These are phyloP conservation scores for Sesia bembeciformis DNA, from an alignment of 2,888 invertebrate species.

Conservation along the genomic window DNA sequence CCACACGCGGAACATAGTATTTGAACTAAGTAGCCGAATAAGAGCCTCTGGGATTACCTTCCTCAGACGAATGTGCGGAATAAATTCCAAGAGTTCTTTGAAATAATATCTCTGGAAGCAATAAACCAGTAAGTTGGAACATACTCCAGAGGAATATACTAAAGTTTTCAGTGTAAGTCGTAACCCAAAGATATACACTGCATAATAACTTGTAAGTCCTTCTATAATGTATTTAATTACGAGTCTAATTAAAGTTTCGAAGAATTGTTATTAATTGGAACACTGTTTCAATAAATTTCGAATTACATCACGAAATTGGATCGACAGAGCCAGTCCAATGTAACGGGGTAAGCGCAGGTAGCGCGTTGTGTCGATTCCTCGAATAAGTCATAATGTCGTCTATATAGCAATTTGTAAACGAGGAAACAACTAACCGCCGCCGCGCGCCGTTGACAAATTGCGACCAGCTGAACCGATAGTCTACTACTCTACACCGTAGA, in stretches of 20 bases:
- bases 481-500: constrained; percentile 46
- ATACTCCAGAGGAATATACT: constrained; percentile 54
- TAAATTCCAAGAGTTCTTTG: constrained; percentile 65
- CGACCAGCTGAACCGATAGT: constrained; percentile 33
- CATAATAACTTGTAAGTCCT: constrained; percentile 28
- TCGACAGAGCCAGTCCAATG: no score
- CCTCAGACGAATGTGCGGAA: constrained; percentile 51
- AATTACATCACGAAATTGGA: no score
- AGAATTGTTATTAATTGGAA: no score
- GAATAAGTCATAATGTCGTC: constrained; percentile 5
- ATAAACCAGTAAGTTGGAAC: constrained; percentile 69
- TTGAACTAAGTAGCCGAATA: constrained; percentile 60
- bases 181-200: constrained; percentile 39
- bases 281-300: no score
- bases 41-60: constrained; percentile 58
- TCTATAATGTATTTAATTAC: background rate
- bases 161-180: constrained; percentile 55
- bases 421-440: constrained; percentile 40
- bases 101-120: constrained; percentile 67
- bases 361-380: background rate
- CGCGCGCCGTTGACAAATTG: constrained; percentile 62
- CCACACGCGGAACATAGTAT: constrained; percentile 32
- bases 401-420: constrained; percentile 33
- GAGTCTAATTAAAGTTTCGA: background rate
- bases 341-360: background rate